Conservation (phyloP, 2,113 vertebrate species). For the Protobothrops flavoviridis region DNA sequence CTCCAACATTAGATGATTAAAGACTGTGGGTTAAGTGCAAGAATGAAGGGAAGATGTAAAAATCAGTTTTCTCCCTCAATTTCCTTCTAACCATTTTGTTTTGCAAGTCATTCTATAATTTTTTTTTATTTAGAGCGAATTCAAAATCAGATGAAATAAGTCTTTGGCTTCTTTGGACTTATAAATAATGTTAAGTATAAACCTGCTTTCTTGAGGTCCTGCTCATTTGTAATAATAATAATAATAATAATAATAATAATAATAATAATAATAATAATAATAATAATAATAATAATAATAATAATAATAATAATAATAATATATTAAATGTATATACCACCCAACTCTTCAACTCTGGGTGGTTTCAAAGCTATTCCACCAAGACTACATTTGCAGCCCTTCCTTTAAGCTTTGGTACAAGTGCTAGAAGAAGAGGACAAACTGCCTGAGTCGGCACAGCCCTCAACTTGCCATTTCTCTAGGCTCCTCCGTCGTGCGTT, state of each 20-base stretch:
- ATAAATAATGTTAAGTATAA: constrained; percentile 99
- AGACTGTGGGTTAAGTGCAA: constrained; percentile 73
- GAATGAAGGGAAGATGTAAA: constrained; percentile 80
- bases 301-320: not conserved
- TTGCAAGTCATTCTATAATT: constrained; percentile 83
- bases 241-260: not conserved
- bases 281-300: not conserved
- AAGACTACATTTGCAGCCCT: constrained; percentile 80
- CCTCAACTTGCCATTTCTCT: constrained; percentile 98
- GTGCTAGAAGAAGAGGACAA: constrained; percentile 87
- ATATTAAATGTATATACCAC: not conserved
- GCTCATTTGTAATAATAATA: constrained; percentile 64
- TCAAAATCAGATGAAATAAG: constrained; percentile 90
- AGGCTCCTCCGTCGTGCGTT: constrained; percentile 96
- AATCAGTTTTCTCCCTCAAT: constrained; percentile 74
- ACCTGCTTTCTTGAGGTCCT: constrained; percentile 90
- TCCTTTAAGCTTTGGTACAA: constrained; percentile 99
- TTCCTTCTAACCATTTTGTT: constrained; percentile 70
- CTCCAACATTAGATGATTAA: constrained; percentile 76
- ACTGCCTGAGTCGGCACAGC: constrained; percentile 83
- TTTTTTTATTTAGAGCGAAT: constrained; percentile 86
- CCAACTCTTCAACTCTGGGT: not conserved
- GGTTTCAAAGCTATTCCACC: constrained; percentile 81
- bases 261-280: constrained; percentile 40
- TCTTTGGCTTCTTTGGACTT: constrained; percentile 99